These are phyloP conservation scores for Conchocele bisecta DNA, from an alignment of 2,888 invertebrate genomes.

Conservation along the genomic window DNA sequence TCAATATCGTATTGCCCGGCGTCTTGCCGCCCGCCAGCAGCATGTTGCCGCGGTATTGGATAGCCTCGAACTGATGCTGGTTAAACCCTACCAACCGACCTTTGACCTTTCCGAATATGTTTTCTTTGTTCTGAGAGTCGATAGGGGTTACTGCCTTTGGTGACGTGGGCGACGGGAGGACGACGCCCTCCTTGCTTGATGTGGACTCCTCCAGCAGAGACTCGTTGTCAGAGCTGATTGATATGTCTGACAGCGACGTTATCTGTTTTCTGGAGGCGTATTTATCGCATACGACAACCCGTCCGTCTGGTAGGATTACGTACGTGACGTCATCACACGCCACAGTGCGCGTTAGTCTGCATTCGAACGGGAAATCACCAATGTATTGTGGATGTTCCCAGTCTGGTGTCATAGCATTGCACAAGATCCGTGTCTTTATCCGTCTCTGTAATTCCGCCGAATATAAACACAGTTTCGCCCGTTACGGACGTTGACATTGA, in stretches of 20 bases:
- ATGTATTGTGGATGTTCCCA: conserved; percentile 64
- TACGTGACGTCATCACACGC: conserved; percentile 64
- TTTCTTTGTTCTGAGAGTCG: conserved; percentile 23
- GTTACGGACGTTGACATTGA: conserved; percentile 69
- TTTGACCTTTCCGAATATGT: conserved; percentile 50
- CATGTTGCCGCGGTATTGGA: conserved; percentile 66
- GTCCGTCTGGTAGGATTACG: conserved; percentile 69
- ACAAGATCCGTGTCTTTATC: conserved; percentile 71
- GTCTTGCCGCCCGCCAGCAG: conserved; percentile 71
- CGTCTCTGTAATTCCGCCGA: conserved; percentile 71
- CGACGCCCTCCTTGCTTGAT: conserved; percentile 2
- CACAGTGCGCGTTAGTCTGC: conserved; percentile 69
- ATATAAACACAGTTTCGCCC: conserved; percentile 70
- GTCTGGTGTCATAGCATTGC: conserved; percentile 70
- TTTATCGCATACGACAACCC: conserved; percentile 65
- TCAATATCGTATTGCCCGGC: conserved; percentile 66
- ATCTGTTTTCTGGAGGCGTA: conserved; percentile 30
- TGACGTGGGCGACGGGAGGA: conserved; percentile 39
- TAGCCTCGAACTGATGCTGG: conserved; percentile 71
- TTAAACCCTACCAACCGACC: conserved; percentile 60
- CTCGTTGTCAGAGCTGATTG: conserved; percentile 53
- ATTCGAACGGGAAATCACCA: conserved; percentile 70
- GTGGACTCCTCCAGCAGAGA: conserved; percentile 29
- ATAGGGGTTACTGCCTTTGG: conserved; percentile 7
- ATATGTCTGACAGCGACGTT: conserved; percentile 52